A percentile compares a stretch with the other conserved stretches of the same genome.
phyloP scores from a whole-genome alignment of 2,888 invertebrate genomes.

The Oscheius onirici region DNA sequence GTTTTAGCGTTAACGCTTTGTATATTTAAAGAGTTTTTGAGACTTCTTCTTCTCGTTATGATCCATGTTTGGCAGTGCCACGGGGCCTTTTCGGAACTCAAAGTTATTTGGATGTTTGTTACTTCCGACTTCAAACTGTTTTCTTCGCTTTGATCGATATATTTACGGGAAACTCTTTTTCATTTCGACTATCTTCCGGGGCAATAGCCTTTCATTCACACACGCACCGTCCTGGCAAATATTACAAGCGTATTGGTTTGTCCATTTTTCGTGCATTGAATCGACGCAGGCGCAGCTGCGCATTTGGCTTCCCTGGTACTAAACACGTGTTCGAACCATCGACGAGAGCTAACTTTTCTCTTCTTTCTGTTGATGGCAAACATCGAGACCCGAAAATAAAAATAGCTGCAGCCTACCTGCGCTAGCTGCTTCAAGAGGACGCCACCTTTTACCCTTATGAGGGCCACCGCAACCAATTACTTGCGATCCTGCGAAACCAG shows the following conservation, averaged over 20 bases:
- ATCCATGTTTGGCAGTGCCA: too few relatives aligned
- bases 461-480: conserved; percentile 4
- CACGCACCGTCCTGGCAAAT: conserved; percentile 7
- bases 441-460: not conserved
- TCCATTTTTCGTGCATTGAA: conserved; percentile 30
- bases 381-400: not conserved
- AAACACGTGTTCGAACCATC: conserved; percentile 1
- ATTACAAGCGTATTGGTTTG: conserved; percentile 21
- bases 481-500: conserved; percentile 10
- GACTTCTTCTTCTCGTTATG: too few relatives aligned
- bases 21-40: not conserved
- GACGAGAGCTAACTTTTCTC: not conserved
- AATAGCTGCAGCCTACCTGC: not conserved
- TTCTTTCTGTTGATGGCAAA: not conserved
- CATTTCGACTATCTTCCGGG: not conserved
- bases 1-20: not conserved
- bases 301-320: conserved; percentile 23
- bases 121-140: too few relatives aligned
- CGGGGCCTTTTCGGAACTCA: too few relatives aligned
- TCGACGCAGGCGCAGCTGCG: conserved; percentile 31
- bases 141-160: too few relatives aligned
- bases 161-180: not conserved
- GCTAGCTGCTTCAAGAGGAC: too few relatives aligned
- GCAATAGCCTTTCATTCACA: not conserved
- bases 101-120: too few relatives aligned